Conservation (phyloP, 2,113 vertebrate species). For the Laticauda laticaudata region DNA sequence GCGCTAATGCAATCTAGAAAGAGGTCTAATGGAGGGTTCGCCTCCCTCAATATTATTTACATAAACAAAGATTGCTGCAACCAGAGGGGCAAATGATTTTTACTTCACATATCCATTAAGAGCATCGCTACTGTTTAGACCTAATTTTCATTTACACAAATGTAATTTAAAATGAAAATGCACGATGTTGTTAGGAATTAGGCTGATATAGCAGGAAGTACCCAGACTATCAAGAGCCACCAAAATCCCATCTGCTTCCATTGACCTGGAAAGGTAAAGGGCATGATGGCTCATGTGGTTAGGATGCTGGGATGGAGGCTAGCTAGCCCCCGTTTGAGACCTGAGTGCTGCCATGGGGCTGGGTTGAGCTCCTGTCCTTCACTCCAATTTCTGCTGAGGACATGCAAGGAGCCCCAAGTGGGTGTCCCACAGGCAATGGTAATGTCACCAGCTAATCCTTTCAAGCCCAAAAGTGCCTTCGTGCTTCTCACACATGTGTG, state of each 20-base stretch:
- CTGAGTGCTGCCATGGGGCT: not conserved
- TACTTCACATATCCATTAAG: not conserved
- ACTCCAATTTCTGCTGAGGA: not conserved
- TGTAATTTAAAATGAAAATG: not conserved
- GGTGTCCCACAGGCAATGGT: not conserved
- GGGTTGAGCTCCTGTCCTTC: not conserved
- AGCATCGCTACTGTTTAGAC: not conserved
- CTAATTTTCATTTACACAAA: not conserved
- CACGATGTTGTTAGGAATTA: not conserved
- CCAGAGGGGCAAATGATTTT: not conserved
- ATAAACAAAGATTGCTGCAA: not conserved
- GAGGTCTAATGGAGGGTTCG: not conserved
- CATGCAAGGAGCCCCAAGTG: not conserved
- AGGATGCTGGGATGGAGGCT: not conserved
- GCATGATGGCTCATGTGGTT: not conserved
- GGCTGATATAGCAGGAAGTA: not conserved
- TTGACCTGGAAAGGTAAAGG: not conserved
- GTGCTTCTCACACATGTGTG: not conserved
- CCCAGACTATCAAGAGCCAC: not conserved
- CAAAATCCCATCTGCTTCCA: not conserved
- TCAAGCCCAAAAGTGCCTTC: not conserved
- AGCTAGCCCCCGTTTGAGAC: accelerated
- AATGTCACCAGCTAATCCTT: not conserved
- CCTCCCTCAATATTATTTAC: not conserved
- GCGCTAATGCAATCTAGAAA: not conserved